Conservation (phyloP, 1,140 invertebrate genomes). For the Plutomurus gul region DNA sequence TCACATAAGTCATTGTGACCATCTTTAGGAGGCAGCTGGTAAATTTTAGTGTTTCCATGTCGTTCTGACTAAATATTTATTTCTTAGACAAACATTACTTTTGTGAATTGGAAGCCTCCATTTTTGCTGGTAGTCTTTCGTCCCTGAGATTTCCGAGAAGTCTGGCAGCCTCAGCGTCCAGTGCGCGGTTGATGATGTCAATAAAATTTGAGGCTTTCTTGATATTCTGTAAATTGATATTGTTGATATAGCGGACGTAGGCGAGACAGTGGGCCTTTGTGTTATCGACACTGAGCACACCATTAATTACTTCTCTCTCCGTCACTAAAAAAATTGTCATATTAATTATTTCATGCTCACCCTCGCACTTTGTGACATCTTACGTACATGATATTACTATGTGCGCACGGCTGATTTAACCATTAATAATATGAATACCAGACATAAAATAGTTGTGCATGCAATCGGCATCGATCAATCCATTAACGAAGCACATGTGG, state of each 20-base stretch:
- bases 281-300: constrained; percentile 89
- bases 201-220: constrained; percentile 92
- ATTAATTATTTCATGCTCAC: too few species aligned
- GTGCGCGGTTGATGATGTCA: constrained; percentile 88
- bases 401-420: too few species aligned
- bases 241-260: constrained; percentile 87
- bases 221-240: constrained; percentile 94
- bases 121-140: constrained; percentile 81
- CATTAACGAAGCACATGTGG: constrained; percentile 77
- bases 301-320: constrained; percentile 95
- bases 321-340: constrained; percentile 74
- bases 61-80: too few species aligned
- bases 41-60: too few species aligned
- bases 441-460: constrained; percentile 99
- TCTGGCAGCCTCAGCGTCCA: constrained; percentile 91
- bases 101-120: constrained; percentile 83
- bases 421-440: too few species aligned
- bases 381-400: too few species aligned
- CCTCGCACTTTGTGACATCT: too few species aligned
- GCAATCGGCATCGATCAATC: constrained; percentile 86
- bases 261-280: constrained; percentile 79
- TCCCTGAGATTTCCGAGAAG: constrained; percentile 87
- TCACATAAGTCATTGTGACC: too few species aligned
- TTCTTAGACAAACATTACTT: constrained; percentile 73
- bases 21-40: too few species aligned